Conservation (phyloP, 2,113 vertebrate species). For the human (Homo sapiens) region GRCh38 chr12:9588501-9589000, state of each 20-base stretch:
- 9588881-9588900: not conserved
- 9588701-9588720: not conserved
- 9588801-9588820: not conserved
- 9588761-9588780: not conserved
- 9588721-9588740: not conserved
- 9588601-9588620: not conserved
- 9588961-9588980: not conserved
- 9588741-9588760: not conserved
- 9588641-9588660: not conserved
- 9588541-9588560: not conserved
- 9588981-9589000: not conserved
- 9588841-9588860: not conserved
- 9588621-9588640: not conserved
- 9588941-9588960: not conserved
- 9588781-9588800: not conserved
- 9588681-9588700: not conserved
- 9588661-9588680: not conserved
- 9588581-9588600: not conserved
- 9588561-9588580: not conserved
- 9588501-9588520: not conserved
- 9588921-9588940: not conserved
- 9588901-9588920: not conserved
- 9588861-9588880: not conserved
- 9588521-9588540: not conserved
- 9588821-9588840: not conserved